These are phyloP conservation scores for Sphenodon punctatus DNA, from an alignment of 2,797 vertebrate genomes.

Conservation along the genomic window DNA sequence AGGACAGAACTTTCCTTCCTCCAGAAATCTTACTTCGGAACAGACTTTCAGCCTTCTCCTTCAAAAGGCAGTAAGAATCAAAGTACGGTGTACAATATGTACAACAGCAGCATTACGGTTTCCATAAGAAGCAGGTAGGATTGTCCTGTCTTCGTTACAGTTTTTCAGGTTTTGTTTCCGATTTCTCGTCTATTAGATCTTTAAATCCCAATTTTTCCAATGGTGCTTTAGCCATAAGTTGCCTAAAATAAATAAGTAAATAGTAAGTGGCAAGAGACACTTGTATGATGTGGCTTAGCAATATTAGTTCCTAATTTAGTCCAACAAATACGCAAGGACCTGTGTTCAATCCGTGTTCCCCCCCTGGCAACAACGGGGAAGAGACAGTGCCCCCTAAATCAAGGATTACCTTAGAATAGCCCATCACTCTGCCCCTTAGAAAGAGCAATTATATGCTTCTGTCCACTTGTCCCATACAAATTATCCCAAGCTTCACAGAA, in stretches of 20 bases:
- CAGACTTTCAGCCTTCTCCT: neutral
- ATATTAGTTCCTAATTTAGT: neutral
- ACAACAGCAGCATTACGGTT: neutral
- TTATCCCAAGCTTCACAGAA: neutral
- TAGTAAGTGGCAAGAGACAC: neutral
- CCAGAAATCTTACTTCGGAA: neutral
- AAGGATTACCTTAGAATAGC: neutral
- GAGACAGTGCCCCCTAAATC: neutral
- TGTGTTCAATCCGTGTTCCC: too few relatives aligned
- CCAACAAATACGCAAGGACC: too few relatives aligned
- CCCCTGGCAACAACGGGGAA: too few relatives aligned
- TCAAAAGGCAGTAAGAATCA: neutral
- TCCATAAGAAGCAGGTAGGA: neutral
- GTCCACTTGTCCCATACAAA: neutral
- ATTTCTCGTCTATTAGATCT: slow-evolving; percentile 77
- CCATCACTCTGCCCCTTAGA: fast-evolving
- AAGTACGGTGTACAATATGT: neutral
- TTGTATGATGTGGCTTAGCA: neutral
- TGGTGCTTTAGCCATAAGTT: slow-evolving; percentile 90
- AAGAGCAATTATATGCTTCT: neutral
- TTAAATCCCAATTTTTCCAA: slow-evolving; percentile 89
- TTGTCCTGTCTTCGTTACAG: slow-evolving; percentile 21
- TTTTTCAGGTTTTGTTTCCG: slow-evolving; percentile 59
- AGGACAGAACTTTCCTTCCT: neutral
- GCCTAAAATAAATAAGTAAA: slow-evolving; percentile 67